These are phyloP conservation scores for Halesus radiatus DNA, from an alignment of 1,140 invertebrate genomes.

Conservation along the genomic window DNA sequence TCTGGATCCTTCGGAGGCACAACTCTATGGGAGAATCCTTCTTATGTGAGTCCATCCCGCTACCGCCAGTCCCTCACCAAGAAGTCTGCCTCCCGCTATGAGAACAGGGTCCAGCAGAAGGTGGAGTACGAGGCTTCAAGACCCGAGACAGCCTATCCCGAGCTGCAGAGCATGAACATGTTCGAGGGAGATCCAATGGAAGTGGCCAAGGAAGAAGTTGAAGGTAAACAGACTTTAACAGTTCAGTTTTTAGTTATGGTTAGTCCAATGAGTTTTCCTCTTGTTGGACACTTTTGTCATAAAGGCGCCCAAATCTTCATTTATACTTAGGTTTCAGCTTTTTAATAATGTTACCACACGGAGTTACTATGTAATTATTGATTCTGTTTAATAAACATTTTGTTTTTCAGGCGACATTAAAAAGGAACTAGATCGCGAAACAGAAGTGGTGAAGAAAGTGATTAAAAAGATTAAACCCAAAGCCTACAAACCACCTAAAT, in stretches of 20 bases:
- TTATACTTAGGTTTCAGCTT: background rate
- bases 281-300: too few relatives aligned
- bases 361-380: too few relatives aligned
- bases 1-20: slow-evolving; percentile 94
- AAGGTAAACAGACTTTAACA: slow-evolving; percentile 52
- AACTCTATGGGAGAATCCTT: slow-evolving; percentile 93
- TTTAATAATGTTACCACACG: too few relatives aligned
- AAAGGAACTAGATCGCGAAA: slow-evolving; percentile 2
- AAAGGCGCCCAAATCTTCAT: too few relatives aligned
- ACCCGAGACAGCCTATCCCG: slow-evolving; percentile 79
- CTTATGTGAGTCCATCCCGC: slow-evolving; percentile 92
- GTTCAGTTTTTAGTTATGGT: background rate
- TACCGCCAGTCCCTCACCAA: slow-evolving; percentile 79
- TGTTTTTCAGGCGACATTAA: slow-evolving; percentile 48
- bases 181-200: slow-evolving; percentile 67
- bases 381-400: background rate
- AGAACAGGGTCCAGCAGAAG: slow-evolving; percentile 84
- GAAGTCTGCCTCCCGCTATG: slow-evolving; percentile 82
- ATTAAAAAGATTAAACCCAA: slow-evolving; percentile 40
- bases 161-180: slow-evolving; percentile 67
- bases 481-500: slow-evolving; percentile 19
- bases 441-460: slow-evolving; percentile 1
- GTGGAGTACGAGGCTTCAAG: slow-evolving; percentile 77
- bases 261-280: too few relatives aligned
- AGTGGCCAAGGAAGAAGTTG: slow-evolving; percentile 63